Evolutionary conservation across 2,113 vertebrate genomes (phyloP).

Genomic region (Megaceryle maxima): DNA sequence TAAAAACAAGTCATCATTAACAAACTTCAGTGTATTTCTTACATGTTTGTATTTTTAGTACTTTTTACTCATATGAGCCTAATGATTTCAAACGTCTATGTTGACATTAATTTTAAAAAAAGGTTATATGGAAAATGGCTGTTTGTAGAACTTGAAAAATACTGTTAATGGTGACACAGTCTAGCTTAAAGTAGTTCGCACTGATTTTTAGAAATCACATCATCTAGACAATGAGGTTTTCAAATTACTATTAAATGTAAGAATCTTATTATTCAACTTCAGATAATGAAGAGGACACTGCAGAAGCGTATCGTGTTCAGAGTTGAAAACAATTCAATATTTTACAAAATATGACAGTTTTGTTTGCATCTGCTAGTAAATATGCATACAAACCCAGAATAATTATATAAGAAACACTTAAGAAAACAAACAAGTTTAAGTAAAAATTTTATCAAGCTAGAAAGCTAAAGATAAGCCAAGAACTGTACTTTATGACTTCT

Average conservation of each 20-base stretch:
- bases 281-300: neutral
- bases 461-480: neutral
- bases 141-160: neutral
- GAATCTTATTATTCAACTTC: neutral
- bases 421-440: neutral
- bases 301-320: neutral
- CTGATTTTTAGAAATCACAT: neutral
- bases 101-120: neutral
- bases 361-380: neutral
- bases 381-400: neutral
- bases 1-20: neutral
- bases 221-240: neutral
- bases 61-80: neutral
- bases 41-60: neutral
- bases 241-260: neutral
- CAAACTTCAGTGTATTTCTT: neutral
- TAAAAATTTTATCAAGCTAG: neutral
- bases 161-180: neutral
- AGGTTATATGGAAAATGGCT: neutral
- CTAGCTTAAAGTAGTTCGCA: neutral
- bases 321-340: neutral
- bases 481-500: neutral
- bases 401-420: neutral
- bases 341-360: neutral
- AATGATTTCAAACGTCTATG: neutral